These are phyloP conservation scores for Bruchidius siliquastri DNA, from an alignment of 2,888 invertebrate genomes.

Conservation along the genomic window DNA sequence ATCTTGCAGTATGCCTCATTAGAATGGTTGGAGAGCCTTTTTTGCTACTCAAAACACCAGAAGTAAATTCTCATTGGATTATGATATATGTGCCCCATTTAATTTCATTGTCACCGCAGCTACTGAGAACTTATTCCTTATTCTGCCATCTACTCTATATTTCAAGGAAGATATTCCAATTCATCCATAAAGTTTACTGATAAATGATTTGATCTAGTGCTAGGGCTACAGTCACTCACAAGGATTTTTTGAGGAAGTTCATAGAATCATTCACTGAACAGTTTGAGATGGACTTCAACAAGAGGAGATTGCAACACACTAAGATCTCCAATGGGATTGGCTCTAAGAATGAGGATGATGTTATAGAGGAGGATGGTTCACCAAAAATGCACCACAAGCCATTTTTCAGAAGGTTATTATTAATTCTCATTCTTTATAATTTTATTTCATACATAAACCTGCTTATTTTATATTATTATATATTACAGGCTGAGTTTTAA, in stretches of 20 bases:
- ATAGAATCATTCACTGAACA: slow-evolving; percentile 79
- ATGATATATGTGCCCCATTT: too few relatives aligned
- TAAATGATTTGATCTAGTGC: slow-evolving; percentile 37
- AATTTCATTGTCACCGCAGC: too few relatives aligned
- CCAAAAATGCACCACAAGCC: slow-evolving; percentile 78
- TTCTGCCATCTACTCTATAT: too few relatives aligned
- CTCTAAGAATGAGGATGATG: slow-evolving; percentile 49
- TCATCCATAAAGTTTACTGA: not conserved
- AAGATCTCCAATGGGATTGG: slow-evolving; percentile 43
- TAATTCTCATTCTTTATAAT: not conserved
- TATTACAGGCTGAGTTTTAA: slow-evolving; percentile 70
- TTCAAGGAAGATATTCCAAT: too few relatives aligned
- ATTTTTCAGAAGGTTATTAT: slow-evolving; percentile 64
- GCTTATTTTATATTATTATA: slow-evolving; percentile 1
- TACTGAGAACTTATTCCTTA: too few relatives aligned
- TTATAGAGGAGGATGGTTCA: slow-evolving; percentile 74
- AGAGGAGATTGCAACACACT: slow-evolving; percentile 51
- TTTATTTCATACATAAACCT: not conserved
- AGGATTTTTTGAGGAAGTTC: slow-evolving; percentile 77
- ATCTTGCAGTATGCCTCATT: too few relatives aligned
- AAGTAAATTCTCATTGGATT: too few relatives aligned
- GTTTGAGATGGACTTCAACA: slow-evolving; percentile 73
- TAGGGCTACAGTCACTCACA: slow-evolving; percentile 64
- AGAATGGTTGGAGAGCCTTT: too few relatives aligned
- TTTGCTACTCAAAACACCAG: too few relatives aligned